These are phyloP conservation scores for Anomalospiza imberbis DNA, from an alignment of 2,797 vertebrate genomes.

Conservation along the genomic window DNA sequence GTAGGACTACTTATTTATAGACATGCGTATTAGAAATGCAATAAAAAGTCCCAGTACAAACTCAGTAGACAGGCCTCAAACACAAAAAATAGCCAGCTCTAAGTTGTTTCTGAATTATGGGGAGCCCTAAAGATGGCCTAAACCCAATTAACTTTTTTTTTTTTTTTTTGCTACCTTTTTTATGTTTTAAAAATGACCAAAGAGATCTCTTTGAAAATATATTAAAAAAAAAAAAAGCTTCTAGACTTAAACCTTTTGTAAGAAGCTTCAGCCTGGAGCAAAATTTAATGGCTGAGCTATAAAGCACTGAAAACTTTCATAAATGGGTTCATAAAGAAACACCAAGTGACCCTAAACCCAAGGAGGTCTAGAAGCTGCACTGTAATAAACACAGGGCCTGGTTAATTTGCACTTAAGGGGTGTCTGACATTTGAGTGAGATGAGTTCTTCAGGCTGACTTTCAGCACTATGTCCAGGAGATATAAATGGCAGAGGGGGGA, in stretches of 20 bases:
- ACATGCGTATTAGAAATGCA: background rate
- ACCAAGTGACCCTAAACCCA: slow-evolving; percentile 47
- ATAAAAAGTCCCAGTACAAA: background rate
- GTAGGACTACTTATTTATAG: slow-evolving; percentile 12
- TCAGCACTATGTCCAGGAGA: background rate
- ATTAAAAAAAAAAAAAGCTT: background rate
- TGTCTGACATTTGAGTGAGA: slow-evolving; percentile 39
- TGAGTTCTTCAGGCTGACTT: background rate
- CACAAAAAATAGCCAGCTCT: background rate
- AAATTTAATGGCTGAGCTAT: slow-evolving; percentile 50
- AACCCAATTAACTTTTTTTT: slow-evolving; percentile 9
- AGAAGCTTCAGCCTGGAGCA: slow-evolving; percentile 46
- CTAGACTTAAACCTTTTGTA: slow-evolving; percentile 56
- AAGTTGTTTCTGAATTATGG: slow-evolving; percentile 27
- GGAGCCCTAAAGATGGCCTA: background rate
- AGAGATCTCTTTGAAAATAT: slow-evolving; percentile 41
- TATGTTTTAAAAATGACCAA: slow-evolving; percentile 37
- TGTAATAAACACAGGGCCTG: slow-evolving; percentile 21
- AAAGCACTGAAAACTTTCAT: slow-evolving; percentile 59
- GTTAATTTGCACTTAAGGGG: slow-evolving; percentile 36
- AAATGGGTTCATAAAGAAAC: slow-evolving; percentile 61
- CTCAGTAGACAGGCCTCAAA: background rate
- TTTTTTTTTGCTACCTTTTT: background rate
- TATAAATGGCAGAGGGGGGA: background rate
- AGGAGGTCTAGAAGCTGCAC: slow-evolving; percentile 19